Evolutionary conservation across 2,888 invertebrate species (phyloP).

Genomic region (Hydropsyche betteni): DNA sequence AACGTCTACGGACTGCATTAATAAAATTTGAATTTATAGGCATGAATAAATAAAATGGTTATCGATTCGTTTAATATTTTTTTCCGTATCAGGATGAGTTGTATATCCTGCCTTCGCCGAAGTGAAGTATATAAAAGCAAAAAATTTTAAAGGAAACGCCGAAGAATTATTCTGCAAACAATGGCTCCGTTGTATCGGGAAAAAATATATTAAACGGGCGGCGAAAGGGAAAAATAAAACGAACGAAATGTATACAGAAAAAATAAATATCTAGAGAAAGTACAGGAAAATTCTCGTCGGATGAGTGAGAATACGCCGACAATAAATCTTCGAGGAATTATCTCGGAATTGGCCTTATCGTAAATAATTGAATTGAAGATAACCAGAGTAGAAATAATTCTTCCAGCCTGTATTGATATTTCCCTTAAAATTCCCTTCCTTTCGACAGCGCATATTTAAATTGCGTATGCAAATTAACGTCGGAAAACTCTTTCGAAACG

Average conservation of each 20-base stretch:
- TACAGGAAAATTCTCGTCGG: slow-evolving; percentile 9
- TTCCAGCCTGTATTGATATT: slow-evolving; percentile 18
- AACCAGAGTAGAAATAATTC: slow-evolving; percentile 31
- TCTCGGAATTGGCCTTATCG: slow-evolving; percentile 31
- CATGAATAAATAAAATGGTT: too few relatives aligned
- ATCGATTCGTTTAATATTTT: too few relatives aligned
- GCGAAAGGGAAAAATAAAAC: background rate
- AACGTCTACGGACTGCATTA: too few relatives aligned
- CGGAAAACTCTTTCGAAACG: too few relatives aligned
- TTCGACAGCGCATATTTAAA: too few relatives aligned
- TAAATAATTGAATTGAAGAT: slow-evolving; percentile 33
- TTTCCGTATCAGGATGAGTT: too few relatives aligned
- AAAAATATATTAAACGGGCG: slow-evolving; percentile 14
- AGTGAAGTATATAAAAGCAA: background rate
- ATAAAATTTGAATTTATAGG: too few relatives aligned
- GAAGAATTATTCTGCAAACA: background rate
- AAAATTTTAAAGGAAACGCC: background rate
- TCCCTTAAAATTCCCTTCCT: background rate
- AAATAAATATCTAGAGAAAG: too few relatives aligned
- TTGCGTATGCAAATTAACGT: too few relatives aligned
- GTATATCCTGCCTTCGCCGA: background rate
- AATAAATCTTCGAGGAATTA: slow-evolving; percentile 29
- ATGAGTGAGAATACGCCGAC: slow-evolving; percentile 9
- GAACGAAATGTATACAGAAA: too few relatives aligned
- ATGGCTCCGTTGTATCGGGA: slow-evolving; percentile 14